Evolutionary conservation across 2,888 invertebrate genomes (phyloP).

Genomic region (Sepioteuthis lessoniana): DNA sequence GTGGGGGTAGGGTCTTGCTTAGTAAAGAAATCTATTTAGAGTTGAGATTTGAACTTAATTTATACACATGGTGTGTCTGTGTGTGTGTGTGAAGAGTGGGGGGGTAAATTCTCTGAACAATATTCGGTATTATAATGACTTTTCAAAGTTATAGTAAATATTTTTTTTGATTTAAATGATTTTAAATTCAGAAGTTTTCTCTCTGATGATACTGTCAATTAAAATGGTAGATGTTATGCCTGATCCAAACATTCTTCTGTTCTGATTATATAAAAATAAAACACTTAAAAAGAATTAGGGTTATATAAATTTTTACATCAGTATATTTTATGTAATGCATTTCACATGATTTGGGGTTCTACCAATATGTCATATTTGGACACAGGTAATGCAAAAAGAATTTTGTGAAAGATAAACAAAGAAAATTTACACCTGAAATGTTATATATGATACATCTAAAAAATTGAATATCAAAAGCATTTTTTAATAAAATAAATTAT

Average conservation of each 20-base stretch:
- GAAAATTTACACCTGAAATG: background rate
- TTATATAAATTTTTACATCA: background rate
- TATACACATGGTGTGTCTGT: no score
- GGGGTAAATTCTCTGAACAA: no score
- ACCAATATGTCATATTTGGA: background rate
- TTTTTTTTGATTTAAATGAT: no score
- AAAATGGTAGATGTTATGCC: no score
- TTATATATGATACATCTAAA: background rate
- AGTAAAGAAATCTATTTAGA: no score
- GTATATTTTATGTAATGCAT: background rate
- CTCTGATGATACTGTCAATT: background rate
- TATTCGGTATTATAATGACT: no score
- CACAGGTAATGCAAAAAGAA: background rate
- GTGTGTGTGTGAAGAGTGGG: no score
- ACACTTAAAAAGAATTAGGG: background rate
- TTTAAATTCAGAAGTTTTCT: background rate
- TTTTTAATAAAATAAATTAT: background rate
- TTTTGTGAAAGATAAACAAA: background rate
- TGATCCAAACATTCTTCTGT: no score
- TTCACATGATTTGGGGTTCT: background rate
- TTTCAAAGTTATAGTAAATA: no score
- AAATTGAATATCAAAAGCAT: background rate
- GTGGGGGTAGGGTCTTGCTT: no score
- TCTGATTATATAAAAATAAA: no score
- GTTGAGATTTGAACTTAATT: no score